These are phyloP conservation scores for Caenorhabditis uteleia DNA, from an alignment of 2,888 invertebrate genomes.

Conservation along the genomic window DNA sequence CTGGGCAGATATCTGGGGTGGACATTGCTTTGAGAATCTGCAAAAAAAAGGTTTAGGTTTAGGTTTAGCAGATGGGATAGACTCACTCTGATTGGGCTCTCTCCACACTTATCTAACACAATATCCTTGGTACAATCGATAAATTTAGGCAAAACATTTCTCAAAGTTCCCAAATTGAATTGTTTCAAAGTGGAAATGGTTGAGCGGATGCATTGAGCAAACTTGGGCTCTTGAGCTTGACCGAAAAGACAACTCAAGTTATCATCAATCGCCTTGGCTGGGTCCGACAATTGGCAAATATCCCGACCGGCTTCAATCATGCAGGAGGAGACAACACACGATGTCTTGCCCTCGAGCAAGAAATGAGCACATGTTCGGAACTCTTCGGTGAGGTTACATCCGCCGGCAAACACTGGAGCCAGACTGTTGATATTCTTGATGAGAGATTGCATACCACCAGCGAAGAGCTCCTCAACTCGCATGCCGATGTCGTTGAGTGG, in stretches of 20 bases:
- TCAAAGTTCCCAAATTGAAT: constrained; percentile 58
- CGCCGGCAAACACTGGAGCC: constrained; percentile 66
- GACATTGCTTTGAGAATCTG: constrained; percentile 55
- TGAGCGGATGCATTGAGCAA: constrained; percentile 64
- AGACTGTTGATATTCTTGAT: constrained; percentile 66
- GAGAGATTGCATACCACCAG: constrained; percentile 56
- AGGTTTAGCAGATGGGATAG: too few relatives aligned
- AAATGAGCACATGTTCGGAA: constrained; percentile 50
- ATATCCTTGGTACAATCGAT: constrained; percentile 64
- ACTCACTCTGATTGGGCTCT: constrained; percentile 57
- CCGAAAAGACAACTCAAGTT: constrained; percentile 64
- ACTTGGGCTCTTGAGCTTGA: constrained; percentile 61
- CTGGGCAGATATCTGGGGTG: constrained; percentile 54
- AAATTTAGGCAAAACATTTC: constrained; percentile 61
- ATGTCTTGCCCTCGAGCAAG: constrained; percentile 40
- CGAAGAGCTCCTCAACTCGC: constrained; percentile 51
- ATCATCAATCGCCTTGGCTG: constrained; percentile 63
- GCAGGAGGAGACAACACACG: constrained; percentile 63
- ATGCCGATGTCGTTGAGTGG: constrained; percentile 63
- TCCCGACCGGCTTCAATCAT: constrained; percentile 63
- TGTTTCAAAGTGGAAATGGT: constrained; percentile 64
- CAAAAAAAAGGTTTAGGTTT: background rate
- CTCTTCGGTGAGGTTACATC: constrained; percentile 61
- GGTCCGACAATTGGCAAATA: constrained; percentile 62
- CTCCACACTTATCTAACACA: constrained; percentile 61